Base-by-base conservation (phyloP, 1,140 invertebrate species). In the Eciton burchellii region DNA sequence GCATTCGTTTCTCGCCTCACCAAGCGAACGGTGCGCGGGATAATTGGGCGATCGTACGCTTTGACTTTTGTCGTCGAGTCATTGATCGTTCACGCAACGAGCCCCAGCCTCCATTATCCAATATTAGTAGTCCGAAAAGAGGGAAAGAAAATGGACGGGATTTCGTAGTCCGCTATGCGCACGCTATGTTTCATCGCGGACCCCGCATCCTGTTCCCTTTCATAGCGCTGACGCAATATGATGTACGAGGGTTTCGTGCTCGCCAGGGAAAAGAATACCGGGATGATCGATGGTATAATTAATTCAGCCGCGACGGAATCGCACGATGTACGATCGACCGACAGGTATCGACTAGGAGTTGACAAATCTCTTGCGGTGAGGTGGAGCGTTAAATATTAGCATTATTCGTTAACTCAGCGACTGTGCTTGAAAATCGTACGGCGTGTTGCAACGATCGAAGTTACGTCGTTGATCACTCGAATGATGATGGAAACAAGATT, bases 251-350 rank as follows among this genome's bases (percentile, higher is more conserved):
- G 49, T 41, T 79, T 57, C 74, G 65, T 79, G 63, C 63, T 79
- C 74, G 41, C 63, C 24, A 57, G 74, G 63, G 74, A 79, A 79
- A 79, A 79, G 74, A 79, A 79, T 79, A 70, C 74, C n/a, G 56
- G 52, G 65, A 49, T 79, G 74, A 79, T 79, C 74, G 74, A 79
- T 79, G 74, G 49, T 79, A 79, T 79, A 79, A 79, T 79, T 79
- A 79, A 79, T 79, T 79, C 74, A 70, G 65, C 74, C 41, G 74
- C 63, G 63, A 57, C 24, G 74, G 59, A 79, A 79, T 79, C 74
- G 49, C 21, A 35, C 63, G 62, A 68, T 56, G 74, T 68, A 68
- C 63, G 52, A 79, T 79, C 63, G 63, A 70, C 16, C 63, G 74
- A 79, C 74, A 68, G 63, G 49, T 79, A 79, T 79, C 63, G 74